These are phyloP conservation scores for Poecilia gillii DNA, from an alignment of 2,797 vertebrate species.

Conservation along the genomic window DNA sequence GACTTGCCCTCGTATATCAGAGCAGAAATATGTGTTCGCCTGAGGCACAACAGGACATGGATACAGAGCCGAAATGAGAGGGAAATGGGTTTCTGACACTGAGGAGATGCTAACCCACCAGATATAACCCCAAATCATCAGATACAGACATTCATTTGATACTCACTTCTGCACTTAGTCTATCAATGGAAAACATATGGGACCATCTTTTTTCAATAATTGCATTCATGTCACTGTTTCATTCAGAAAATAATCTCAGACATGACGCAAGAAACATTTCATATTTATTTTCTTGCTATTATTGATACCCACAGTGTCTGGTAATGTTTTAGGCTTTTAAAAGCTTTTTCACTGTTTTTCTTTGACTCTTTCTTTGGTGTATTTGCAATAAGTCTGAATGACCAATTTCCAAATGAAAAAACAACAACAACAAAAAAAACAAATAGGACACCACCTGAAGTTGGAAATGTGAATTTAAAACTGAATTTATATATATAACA, in stretches of 20 bases:
- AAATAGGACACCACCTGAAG: not conserved
- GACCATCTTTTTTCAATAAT: not conserved
- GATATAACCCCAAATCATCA: conserved; percentile 34
- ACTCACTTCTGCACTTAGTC: conserved; percentile 7
- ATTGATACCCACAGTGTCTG: not conserved
- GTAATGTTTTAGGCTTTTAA: not conserved
- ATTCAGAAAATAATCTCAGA: not conserved
- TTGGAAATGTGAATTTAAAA: not conserved
- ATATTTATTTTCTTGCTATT: not conserved
- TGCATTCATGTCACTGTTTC: not conserved
- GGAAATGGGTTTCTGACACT: conserved; percentile 67
- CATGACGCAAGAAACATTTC: not conserved
- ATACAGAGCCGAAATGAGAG: conserved; percentile 54
- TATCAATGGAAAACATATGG: not conserved
- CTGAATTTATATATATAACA: not conserved
- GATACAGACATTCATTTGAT: conserved; percentile 29
- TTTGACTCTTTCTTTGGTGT: not conserved
- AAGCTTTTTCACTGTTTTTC: not conserved
- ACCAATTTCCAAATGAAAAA: not conserved
- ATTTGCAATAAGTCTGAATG: not conserved
- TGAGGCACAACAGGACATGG: conserved; percentile 65
- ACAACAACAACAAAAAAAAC: not conserved
- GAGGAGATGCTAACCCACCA: conserved; percentile 47
- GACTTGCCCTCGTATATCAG: conserved; percentile 60
- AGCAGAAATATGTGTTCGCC: conserved; percentile 50